These are phyloP conservation scores for Drosophila mayri DNA, from an alignment of 1,140 invertebrate genomes.

Conservation along the genomic window DNA sequence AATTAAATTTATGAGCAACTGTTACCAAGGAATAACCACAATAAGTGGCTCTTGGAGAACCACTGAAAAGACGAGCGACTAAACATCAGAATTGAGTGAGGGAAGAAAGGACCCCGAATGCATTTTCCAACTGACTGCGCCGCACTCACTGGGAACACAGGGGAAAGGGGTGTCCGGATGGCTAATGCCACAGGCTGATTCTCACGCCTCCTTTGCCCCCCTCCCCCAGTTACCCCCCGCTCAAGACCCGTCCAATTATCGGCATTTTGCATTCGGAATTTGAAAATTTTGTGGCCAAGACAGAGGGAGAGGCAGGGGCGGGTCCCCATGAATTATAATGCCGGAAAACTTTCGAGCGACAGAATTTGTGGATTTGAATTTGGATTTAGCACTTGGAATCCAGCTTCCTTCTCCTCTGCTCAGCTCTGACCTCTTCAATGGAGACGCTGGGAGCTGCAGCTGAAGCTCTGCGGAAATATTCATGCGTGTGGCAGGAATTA, in stretches of 20 bases:
- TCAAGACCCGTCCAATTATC: slow-evolving; percentile 43
- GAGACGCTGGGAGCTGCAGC: neutral
- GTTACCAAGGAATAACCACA: neutral
- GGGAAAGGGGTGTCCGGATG: neutral
- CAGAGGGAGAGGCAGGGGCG: slow-evolving; percentile 20
- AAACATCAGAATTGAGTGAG: slow-evolving; percentile 42
- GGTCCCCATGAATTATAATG: slow-evolving; percentile 71
- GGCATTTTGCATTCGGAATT: slow-evolving; percentile 45
- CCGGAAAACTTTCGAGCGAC: slow-evolving; percentile 58
- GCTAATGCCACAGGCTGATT: slow-evolving; percentile 27
- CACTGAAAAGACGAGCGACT: slow-evolving; percentile 36
- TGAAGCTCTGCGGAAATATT: slow-evolving; percentile 54
- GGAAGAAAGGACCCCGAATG: slow-evolving; percentile 8
- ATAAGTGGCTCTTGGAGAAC: slow-evolving; percentile 10
- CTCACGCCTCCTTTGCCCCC: neutral
- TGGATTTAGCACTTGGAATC: slow-evolving; percentile 27
- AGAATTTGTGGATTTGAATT: slow-evolving; percentile 29
- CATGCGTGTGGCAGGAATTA: slow-evolving; percentile 57
- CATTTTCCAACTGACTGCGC: slow-evolving; percentile 41
- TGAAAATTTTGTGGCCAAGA: slow-evolving; percentile 20
- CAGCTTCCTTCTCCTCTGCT: neutral
- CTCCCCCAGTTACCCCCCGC: neutral
- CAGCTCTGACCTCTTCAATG: neutral
- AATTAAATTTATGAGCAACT: neutral
- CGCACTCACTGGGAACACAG: slow-evolving; percentile 5